Evolutionary conservation across 2,797 vertebrate species (phyloP).

Genomic region (Podargus strigoides): DNA sequence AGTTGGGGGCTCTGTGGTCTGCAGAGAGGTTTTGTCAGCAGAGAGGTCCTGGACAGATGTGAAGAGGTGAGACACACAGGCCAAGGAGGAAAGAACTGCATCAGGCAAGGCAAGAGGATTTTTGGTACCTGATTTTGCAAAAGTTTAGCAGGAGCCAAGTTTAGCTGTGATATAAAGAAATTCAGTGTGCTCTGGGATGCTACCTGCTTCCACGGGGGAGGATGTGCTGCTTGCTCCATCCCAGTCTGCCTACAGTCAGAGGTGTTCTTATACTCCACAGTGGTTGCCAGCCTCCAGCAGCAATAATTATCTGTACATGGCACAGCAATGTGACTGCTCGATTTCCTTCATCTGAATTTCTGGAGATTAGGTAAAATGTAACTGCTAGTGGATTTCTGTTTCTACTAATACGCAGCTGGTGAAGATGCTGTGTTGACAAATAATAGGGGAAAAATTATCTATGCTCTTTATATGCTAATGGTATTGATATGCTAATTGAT

Average conservation of each 20-base stretch:
- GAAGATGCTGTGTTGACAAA: background rate
- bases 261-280: background rate
- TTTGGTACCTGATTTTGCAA: background rate
- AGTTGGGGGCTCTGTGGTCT: background rate
- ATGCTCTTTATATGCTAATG: background rate
- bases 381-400: background rate
- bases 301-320: background rate
- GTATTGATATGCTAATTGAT: too few relatives aligned
- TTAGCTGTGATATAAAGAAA: background rate
- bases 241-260: background rate
- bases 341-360: background rate
- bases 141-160: background rate
- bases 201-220: background rate
- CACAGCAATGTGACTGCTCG: background rate
- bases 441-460: background rate
- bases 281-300: background rate
- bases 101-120: background rate
- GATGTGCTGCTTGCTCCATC: background rate
- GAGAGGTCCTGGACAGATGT: background rate
- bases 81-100: background rate
- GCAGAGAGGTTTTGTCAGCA: background rate
- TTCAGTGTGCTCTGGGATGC: background rate
- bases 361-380: background rate
- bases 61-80: background rate
- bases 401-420: fast-evolving